Percentiles rank a stretch among this genome's conserved stretches.
phyloP scores from a whole-genome alignment of 2,888 invertebrate genomes.

The Cremastinae sp. region DNA sequence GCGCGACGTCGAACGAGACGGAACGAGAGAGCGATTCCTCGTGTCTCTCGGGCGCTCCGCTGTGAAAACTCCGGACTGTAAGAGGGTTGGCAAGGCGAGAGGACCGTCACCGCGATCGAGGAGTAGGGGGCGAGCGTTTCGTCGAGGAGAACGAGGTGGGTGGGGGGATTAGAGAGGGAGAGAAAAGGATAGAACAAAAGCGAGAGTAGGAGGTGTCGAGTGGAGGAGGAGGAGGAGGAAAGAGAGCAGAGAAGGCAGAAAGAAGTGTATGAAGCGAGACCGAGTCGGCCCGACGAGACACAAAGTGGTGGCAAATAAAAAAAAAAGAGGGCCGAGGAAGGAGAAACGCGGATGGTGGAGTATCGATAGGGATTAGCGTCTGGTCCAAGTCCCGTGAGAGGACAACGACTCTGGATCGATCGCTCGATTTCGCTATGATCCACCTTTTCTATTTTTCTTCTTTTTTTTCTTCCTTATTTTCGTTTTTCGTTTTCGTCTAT shows the following conservation, averaged over 20 bases:
- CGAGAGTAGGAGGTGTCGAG: constrained; percentile 38
- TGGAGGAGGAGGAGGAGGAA: constrained; percentile 51
- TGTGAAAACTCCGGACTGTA: constrained; percentile 64
- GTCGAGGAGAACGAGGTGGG: constrained; percentile 47
- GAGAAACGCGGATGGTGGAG: constrained; percentile 32
- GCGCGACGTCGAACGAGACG: constrained; percentile 40
- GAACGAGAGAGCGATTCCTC: constrained; percentile 54
- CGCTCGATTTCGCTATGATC: not conserved
- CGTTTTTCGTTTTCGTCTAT: too few relatives aligned
- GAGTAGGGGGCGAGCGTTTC: constrained; percentile 32
- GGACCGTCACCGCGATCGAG: constrained; percentile 50
- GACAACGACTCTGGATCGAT: constrained; percentile 38
- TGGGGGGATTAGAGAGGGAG: constrained; percentile 16
- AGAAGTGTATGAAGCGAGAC: constrained; percentile 67
- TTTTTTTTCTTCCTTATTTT: too few relatives aligned
- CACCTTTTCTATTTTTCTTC: too few relatives aligned
- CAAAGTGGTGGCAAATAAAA: constrained; percentile 20
- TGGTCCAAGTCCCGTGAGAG: constrained; percentile 22
- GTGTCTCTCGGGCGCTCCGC: constrained; percentile 62
- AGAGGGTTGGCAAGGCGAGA: constrained; percentile 44
- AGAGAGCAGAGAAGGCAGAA: constrained; percentile 45
- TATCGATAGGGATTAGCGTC: constrained; percentile 40
- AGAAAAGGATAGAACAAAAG: constrained; percentile 12
- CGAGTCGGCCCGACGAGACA: constrained; percentile 20
- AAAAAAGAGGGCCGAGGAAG: constrained; percentile 13